phyloP scores from a whole-genome alignment of 2,797 vertebrate species.

The Setipinna tenuifilis region DNA sequence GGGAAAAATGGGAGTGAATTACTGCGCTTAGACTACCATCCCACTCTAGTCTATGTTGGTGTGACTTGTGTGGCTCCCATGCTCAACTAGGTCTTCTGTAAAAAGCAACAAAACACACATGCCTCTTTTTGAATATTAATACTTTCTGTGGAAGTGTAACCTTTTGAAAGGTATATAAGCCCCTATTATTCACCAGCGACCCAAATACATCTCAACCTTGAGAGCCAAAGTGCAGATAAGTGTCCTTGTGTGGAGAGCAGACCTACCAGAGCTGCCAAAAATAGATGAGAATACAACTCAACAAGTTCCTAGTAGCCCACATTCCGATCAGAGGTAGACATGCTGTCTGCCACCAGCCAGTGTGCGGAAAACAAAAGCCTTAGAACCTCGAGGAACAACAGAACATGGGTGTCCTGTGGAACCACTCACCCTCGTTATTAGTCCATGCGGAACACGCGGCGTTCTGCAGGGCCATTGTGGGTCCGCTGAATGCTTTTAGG shows the following conservation, averaged over 20 bases:
- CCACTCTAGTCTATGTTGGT: background rate
- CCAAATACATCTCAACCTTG: constrained; percentile 58
- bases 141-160: background rate
- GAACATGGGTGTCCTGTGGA: background rate
- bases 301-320: constrained; percentile 53
- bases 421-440: background rate
- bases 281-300: constrained; percentile 64
- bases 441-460: background rate
- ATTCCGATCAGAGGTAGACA: constrained; percentile 57
- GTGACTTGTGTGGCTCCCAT: no score
- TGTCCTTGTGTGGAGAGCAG: constrained; percentile 54
- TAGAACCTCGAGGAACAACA: constrained; percentile 15
- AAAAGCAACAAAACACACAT: no score
- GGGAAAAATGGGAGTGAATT: background rate
- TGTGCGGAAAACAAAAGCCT: constrained; percentile 55
- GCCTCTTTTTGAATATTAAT: background rate
- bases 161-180: background rate
- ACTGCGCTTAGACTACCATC: background rate
- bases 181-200: background rate
- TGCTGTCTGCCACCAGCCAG: constrained; percentile 53
- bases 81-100: no score
- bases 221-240: constrained; percentile 63
- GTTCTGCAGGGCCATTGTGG: background rate
- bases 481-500: background rate
- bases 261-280: constrained; percentile 51